Evolutionary conservation across 2,797 vertebrate genomes (phyloP).

Genomic region (Gambelia wislizenii): DNA sequence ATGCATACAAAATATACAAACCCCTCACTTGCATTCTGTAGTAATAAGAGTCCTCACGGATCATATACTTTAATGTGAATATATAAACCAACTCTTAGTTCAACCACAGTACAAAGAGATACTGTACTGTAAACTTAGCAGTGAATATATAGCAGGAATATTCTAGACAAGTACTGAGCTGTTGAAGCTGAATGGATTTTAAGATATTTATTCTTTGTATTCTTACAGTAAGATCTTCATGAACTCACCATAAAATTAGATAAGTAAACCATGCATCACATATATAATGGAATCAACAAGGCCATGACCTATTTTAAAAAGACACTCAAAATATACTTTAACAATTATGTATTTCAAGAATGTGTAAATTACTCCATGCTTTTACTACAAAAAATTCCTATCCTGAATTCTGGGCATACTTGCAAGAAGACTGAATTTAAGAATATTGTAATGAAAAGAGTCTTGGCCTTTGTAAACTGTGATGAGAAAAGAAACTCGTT

Average conservation of each 20-base stretch:
- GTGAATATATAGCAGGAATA: background rate
- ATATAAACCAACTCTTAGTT: background rate
- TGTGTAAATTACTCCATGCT: background rate
- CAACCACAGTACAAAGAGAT: background rate
- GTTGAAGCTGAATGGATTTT: background rate
- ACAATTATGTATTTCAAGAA: background rate
- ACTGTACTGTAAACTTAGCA: background rate
- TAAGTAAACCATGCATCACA: background rate
- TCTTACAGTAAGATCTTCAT: slow-evolving; percentile 3
- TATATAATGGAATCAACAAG: slow-evolving; percentile 19
- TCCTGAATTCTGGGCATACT: background rate
- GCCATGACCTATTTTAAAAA: background rate
- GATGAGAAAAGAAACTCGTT: background rate
- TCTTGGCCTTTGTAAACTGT: background rate
- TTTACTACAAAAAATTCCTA: background rate
- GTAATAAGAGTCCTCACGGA: background rate
- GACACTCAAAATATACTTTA: background rate
- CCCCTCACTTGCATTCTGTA: background rate
- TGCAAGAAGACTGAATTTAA: background rate
- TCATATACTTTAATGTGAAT: background rate
- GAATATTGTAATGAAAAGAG: background rate
- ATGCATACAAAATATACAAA: background rate
- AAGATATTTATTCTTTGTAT: background rate
- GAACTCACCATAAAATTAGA: background rate
- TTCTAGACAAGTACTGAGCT: background rate